Percentiles rank a stretch among this genome's conserved stretches.
Conservation (phyloP, 2,113 vertebrate species). For the Spizaetus ornatus region DNA sequence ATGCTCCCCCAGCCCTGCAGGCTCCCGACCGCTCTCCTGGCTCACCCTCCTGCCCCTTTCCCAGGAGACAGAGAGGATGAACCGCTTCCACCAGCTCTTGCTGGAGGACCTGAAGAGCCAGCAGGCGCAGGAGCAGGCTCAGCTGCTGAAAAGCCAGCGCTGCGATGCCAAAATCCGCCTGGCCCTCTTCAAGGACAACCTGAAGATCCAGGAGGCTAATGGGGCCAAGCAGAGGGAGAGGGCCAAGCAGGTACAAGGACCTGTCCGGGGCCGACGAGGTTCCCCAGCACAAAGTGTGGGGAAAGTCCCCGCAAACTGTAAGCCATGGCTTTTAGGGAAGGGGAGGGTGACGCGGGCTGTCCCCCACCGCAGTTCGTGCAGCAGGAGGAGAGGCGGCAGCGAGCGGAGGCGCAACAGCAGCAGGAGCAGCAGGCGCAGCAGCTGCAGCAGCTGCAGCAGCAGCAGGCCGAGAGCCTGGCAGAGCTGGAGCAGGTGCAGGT, state of each 20-base stretch:
- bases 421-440: slow-evolving; percentile 53
- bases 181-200: slow-evolving; percentile 57
- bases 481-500: slow-evolving; percentile 76
- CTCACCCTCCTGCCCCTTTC: not conserved
- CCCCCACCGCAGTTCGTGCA: slow-evolving; percentile 6
- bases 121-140: slow-evolving; percentile 55
- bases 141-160: slow-evolving; percentile 62
- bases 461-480: slow-evolving; percentile 47
- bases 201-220: slow-evolving; percentile 40
- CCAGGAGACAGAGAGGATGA: slow-evolving; percentile 69
- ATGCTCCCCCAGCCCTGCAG: fast-evolving
- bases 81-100: slow-evolving; percentile 64
- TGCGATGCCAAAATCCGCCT: slow-evolving; percentile 43
- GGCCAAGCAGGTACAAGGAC: slow-evolving; percentile 49
- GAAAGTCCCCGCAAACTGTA: not conserved
- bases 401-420: slow-evolving; percentile 14
- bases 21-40: fast-evolving
- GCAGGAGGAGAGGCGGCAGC: slow-evolving; percentile 56
- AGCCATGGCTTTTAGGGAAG: not conserved
- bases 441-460: slow-evolving; percentile 53
- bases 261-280: fast-evolving
- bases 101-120: slow-evolving; percentile 64
- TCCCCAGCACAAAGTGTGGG: not conserved
- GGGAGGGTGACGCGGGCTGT: not conserved
- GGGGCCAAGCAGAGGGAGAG: slow-evolving; percentile 60